Conservation (phyloP, 2,113 vertebrate species). For the Epinephelus cyanopodus region DNA sequence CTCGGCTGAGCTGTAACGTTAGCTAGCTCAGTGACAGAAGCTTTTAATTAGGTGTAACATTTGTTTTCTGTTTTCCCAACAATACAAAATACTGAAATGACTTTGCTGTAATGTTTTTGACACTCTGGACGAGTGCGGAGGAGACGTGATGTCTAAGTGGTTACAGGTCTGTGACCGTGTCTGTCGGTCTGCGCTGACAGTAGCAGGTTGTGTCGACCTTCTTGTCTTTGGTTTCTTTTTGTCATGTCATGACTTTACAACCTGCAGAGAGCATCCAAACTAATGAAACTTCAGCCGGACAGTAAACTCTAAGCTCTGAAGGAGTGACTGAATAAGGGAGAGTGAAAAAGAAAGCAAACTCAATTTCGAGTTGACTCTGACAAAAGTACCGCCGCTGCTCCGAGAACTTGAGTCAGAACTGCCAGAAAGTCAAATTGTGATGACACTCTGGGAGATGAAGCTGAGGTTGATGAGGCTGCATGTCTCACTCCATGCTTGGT, state of each 20-base stretch:
- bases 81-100: background rate
- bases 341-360: background rate
- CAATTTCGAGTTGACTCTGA: background rate
- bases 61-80: background rate
- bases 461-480: too few species aligned
- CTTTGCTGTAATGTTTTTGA: background rate
- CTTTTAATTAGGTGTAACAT: too few species aligned
- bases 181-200: background rate
- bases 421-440: background rate
- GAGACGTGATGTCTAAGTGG: background rate
- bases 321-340: background rate
- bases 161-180: background rate
- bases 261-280: background rate
- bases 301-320: too few species aligned
- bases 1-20: too few species aligned
- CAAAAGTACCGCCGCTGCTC: background rate
- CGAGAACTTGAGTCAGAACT: background rate
- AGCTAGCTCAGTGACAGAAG: too few species aligned
- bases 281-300: background rate
- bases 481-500: too few species aligned
- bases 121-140: background rate
- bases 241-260: constrained; percentile 14
- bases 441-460: background rate
- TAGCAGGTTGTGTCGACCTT: constrained; percentile 4
- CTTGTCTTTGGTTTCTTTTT: background rate